Evolutionary conservation across 1,140 invertebrate genomes (phyloP).

Genomic region (Bicyclus anynana): DNA sequence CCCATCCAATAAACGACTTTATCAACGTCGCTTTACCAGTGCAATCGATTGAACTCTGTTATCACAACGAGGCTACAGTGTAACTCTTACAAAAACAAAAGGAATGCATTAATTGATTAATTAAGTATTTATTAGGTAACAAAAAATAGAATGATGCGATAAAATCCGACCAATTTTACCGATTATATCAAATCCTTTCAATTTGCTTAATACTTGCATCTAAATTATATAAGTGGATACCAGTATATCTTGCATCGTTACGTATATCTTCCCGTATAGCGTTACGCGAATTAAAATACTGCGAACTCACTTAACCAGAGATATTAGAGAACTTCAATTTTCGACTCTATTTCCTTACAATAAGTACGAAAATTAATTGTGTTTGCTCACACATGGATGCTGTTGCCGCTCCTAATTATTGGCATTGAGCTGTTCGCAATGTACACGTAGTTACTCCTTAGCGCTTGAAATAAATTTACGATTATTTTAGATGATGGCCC

Average conservation of each 20-base stretch:
- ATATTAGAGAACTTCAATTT: neutral
- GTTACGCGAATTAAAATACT: conserved; percentile 17
- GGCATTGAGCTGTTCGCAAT: conserved; percentile 36
- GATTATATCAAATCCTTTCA: conserved; percentile 2
- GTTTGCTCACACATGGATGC: conserved; percentile 9
- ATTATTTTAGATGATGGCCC: conserved; percentile 53
- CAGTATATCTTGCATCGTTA: conserved; percentile 14
- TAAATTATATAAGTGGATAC: conserved; percentile 12
- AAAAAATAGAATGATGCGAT: neutral
- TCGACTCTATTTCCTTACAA: conserved; percentile 7
- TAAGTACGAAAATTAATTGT: neutral
- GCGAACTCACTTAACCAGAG: conserved; percentile 9
- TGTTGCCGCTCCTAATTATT: conserved; percentile 30
- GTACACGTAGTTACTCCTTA: conserved; percentile 26
- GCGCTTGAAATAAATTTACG: conserved; percentile 52
- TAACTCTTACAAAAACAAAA: no score
- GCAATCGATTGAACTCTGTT: no score
- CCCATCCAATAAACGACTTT: no score
- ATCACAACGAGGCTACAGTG: no score
- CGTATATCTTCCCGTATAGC: conserved; percentile 11
- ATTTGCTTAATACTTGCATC: conserved; percentile 6
- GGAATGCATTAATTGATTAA: no score
- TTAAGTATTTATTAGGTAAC: no score
- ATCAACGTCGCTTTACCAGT: no score
- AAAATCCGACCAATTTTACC: conserved; percentile 1